phyloP scores from a whole-genome alignment of 1,140 invertebrate genomes.

The Xylocopa sonorina region DNA sequence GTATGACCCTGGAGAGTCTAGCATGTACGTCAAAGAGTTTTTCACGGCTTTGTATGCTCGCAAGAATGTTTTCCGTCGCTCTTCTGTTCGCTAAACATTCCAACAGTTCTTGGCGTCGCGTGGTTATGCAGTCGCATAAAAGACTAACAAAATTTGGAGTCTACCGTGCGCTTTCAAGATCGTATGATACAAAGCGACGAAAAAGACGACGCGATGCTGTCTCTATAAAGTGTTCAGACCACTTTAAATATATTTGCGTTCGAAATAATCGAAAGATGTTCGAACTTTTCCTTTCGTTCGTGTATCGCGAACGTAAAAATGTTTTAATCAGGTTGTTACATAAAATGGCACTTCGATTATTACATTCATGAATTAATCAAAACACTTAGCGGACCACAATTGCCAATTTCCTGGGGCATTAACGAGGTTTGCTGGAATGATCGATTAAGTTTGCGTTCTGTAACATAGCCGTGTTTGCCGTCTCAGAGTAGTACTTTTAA shows the following conservation, averaged over 20 bases:
- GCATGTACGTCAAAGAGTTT: slow-evolving; percentile 25
- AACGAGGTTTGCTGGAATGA: slow-evolving; percentile 31
- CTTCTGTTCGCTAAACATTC: neutral
- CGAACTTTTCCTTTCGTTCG: too few species aligned
- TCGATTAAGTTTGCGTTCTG: slow-evolving; percentile 18
- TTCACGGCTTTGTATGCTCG: neutral
- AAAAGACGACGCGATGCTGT: too few species aligned
- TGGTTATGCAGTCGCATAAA: slow-evolving; percentile 5
- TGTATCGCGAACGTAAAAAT: too few species aligned
- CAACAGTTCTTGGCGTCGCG: neutral
- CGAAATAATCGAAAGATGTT: too few species aligned
- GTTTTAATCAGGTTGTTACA: too few species aligned
- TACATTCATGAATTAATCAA: neutral
- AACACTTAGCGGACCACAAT: slow-evolving; percentile 30
- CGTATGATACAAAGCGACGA: neutral
- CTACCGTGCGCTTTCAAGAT: neutral
- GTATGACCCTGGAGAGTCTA: neutral
- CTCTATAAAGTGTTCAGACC: too few species aligned
- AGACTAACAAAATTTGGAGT: slow-evolving; percentile 6
- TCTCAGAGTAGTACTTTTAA: too few species aligned
- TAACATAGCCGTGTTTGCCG: too few species aligned
- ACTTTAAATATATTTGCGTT: too few species aligned
- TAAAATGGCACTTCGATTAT: neutral
- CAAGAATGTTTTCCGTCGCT: slow-evolving; percentile 36
- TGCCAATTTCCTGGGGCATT: slow-evolving; percentile 49